Evolutionary conservation across 2,888 invertebrate species (phyloP).

Genomic region (Agrenia bidenticulata): DNA sequence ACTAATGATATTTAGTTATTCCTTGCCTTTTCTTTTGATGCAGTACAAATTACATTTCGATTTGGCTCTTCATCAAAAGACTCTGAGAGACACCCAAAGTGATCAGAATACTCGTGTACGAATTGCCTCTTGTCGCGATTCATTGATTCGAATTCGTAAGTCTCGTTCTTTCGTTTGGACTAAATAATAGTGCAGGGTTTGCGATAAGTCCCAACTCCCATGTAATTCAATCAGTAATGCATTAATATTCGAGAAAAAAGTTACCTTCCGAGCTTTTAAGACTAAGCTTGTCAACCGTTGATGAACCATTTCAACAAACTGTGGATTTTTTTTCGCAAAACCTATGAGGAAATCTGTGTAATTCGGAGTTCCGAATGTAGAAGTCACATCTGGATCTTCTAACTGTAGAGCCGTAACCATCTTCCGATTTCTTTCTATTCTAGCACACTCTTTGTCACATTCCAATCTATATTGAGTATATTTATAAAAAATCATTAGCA

Average conservation of each 20-base stretch:
- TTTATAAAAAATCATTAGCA: too few relatives aligned
- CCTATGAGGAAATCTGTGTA: constrained; percentile 84
- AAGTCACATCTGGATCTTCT: constrained; percentile 77
- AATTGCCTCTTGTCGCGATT: constrained; percentile 87
- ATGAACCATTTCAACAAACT: constrained; percentile 79
- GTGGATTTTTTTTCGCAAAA: constrained; percentile 77
- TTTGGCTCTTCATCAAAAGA: constrained; percentile 96
- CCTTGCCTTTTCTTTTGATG: constrained; percentile 72
- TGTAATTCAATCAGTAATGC: background rate
- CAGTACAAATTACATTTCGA: constrained; percentile 90
- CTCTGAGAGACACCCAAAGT: constrained; percentile 90
- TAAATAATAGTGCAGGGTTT: background rate
- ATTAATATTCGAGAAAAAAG: background rate
- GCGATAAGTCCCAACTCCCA: background rate
- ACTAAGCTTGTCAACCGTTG: constrained; percentile 81
- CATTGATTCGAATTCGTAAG: constrained; percentile 87
- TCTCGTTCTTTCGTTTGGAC: constrained; percentile 60
- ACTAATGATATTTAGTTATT: background rate
- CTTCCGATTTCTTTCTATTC: constrained; percentile 82
- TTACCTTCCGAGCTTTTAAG: constrained; percentile 79
- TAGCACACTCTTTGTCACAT: constrained; percentile 88
- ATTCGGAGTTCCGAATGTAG: constrained; percentile 68
- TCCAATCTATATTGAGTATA: constrained; percentile 66
- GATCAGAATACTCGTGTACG: constrained; percentile 90
- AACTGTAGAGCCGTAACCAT: constrained; percentile 90